phyloP scores from a whole-genome alignment of 2,113 vertebrate genomes.

The Oreochromis tanganicae region DNA sequence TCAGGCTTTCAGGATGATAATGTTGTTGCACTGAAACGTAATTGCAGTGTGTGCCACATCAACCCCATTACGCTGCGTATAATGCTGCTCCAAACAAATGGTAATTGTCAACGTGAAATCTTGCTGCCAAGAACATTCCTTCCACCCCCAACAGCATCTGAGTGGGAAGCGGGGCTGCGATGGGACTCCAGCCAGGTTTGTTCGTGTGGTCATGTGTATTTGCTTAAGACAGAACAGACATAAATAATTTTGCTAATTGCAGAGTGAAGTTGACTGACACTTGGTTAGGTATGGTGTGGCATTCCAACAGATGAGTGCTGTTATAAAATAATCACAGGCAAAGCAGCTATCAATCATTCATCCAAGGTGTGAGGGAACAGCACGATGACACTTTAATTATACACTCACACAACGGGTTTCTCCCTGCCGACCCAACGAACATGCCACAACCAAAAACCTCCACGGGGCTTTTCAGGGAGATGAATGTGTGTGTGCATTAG shows the following conservation, averaged over 20 bases:
- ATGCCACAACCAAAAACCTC: constrained; percentile 63
- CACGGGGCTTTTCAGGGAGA: constrained; percentile 26
- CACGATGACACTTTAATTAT: constrained; percentile 67
- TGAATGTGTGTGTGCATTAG: background rate
- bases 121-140: constrained; percentile 50
- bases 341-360: constrained; percentile 61
- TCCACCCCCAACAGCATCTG: constrained; percentile 7
- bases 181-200: constrained; percentile 16
- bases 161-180: background rate
- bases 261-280: constrained; percentile 66
- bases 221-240: constrained; percentile 43
- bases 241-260: constrained; percentile 68
- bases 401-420: constrained; percentile 64
- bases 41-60: background rate
- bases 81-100: constrained; percentile 25
- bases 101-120: constrained; percentile 6
- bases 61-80: background rate
- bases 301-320: constrained; percentile 58
- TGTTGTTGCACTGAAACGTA: background rate
- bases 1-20: constrained; percentile 14
- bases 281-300: constrained; percentile 35
- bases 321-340: constrained; percentile 73
- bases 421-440: constrained; percentile 55
- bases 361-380: constrained; percentile 47
- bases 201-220: constrained; percentile 43